Percentiles rank a stretch among this genome's conserved stretches.
Evolutionary conservation across 2,113 vertebrate species (phyloP).

Genomic region (Potamarius usumacintae): DNA sequence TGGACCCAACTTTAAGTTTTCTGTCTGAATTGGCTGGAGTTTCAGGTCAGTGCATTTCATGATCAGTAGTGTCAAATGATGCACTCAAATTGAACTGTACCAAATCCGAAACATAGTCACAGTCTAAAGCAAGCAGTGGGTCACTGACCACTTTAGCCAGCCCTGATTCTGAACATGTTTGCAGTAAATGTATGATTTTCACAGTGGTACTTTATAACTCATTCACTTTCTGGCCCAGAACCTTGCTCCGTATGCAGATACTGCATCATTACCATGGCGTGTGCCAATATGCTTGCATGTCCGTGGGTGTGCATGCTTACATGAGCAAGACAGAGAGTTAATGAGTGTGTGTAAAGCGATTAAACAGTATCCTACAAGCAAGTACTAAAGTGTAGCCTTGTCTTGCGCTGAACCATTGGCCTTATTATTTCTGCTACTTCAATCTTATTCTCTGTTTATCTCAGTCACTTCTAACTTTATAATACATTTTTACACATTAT

Average conservation of each 20-base stretch:
- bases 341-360: constrained; percentile 46
- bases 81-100: background rate
- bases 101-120: constrained; percentile 5
- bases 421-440: background rate
- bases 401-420: background rate
- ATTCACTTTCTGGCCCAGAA: constrained; percentile 8
- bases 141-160: background rate
- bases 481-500: background rate
- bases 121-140: background rate
- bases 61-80: constrained; percentile 3
- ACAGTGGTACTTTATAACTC: constrained; percentile 24
- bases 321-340: constrained; percentile 28
- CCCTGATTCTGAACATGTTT: background rate
- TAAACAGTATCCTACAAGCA: constrained; percentile 34
- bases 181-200: background rate
- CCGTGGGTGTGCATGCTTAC: constrained; percentile 15
- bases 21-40: background rate
- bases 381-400: constrained; percentile 35
- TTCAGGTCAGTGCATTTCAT: background rate
- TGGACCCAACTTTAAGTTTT: background rate
- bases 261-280: background rate
- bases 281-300: constrained; percentile 22
- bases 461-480: background rate
- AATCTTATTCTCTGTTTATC: constrained; percentile 30
- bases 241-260: background rate